These are phyloP conservation scores for Hystrix cristata DNA, from an alignment of 2,113 vertebrate species.

Conservation along the genomic window DNA sequence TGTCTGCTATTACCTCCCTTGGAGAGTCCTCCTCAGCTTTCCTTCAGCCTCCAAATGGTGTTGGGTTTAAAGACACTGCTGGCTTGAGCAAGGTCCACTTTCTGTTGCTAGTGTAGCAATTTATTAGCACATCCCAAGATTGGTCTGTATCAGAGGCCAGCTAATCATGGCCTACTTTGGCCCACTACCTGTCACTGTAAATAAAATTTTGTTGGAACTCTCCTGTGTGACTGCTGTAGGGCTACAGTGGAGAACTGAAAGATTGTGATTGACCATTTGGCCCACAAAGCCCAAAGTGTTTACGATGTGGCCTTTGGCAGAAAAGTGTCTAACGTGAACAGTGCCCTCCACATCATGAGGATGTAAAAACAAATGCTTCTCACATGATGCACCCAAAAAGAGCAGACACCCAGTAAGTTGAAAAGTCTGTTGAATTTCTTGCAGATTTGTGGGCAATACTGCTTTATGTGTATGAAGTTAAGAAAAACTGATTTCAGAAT, in stretches of 20 bases:
- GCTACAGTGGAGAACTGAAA: background rate
- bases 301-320: background rate
- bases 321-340: background rate
- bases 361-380: background rate
- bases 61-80: background rate
- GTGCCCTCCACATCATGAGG: background rate
- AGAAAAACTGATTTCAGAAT: background rate
- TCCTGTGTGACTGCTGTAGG: background rate
- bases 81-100: background rate
- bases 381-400: accelerated
- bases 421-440: background rate
- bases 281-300: background rate
- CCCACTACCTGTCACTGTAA: background rate
- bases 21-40: background rate
- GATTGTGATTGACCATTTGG: background rate
- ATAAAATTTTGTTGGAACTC: background rate
- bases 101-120: background rate
- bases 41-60: background rate
- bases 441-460: background rate
- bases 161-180: background rate
- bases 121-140: background rate
- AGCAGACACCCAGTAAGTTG: background rate
- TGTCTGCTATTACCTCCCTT: accelerated
- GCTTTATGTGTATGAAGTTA: background rate
- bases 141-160: background rate